Evolutionary conservation across 2,797 vertebrate species (phyloP), one percentile per base, ranked within the genome.

Genomic region (Parotocinclus haroldoi): DNA sequence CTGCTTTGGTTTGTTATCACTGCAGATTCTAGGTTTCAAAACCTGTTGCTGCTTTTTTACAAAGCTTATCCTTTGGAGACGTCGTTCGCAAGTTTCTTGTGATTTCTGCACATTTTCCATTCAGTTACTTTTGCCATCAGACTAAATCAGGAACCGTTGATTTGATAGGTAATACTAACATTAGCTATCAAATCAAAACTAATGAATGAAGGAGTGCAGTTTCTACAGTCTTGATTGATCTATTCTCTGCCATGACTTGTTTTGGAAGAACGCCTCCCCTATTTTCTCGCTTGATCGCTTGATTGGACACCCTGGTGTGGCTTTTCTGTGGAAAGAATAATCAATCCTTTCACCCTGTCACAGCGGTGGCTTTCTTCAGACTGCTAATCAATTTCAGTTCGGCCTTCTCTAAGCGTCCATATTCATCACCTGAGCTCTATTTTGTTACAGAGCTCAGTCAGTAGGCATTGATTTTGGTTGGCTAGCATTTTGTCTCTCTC

Each of bases 171-270:
- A 40, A 12, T 40, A 10, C 39, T 77, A 75, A 84, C 75, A 78
- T 78, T 80, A 83, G 78, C 82, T 76, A 54, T 60, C 67, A 84
- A 85, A 85, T 78, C 77, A 58, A 67, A 68, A 73, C 79, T 79
- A 77, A 83, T 74, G 67, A 80, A 85, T 80, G 81, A 81, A 71
- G 61, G 56, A 40, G 73, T 69, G 53, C 77, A 88, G 84, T 89
- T 87, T 78, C 77, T 72, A 38, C 10, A 10, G 76, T 58, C 14
- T 57, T 56, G 63, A 66, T 57, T 57, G 48, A 10, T 66, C 46
- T 17, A 19, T 65, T 65, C 14, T 48, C 11, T 18, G 10, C 38
- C 39, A 40, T 72, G 76, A 62, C 71, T 61, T 14, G 68, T 79
- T 81, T 65, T 72, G 58, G 53, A 50, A 67, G 66, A 86, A 27